A percentile compares a stretch with the other conserved stretches of the same genome.
phyloP scores from a whole-genome alignment of 2,888 invertebrate species.

The Leptinotarsa haldemani region DNA sequence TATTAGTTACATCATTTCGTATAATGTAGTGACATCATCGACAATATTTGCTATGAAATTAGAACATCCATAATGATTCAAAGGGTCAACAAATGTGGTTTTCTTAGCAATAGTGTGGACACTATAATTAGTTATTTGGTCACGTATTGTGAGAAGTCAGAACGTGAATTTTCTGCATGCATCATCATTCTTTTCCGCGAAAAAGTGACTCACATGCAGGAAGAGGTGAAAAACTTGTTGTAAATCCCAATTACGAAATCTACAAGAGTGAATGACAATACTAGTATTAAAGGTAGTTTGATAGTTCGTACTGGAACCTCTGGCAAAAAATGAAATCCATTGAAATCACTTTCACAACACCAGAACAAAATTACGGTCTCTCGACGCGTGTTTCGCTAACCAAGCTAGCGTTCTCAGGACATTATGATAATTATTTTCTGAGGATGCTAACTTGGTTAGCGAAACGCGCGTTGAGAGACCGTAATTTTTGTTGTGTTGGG shows the following conservation, averaged over 20 bases:
- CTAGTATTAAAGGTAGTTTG: too few relatives aligned
- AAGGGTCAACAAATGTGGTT: constrained; percentile 13
- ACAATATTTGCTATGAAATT: constrained; percentile 8
- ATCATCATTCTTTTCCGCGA: neutral
- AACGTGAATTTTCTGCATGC: neutral
- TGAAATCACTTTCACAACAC: too few relatives aligned
- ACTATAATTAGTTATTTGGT: constrained; percentile 4
- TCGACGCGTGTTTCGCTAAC: too few relatives aligned
- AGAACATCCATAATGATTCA: constrained; percentile 8
- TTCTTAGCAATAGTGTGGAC: constrained; percentile 2
- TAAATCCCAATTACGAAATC: neutral
- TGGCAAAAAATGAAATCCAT: too few relatives aligned
- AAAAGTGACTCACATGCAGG: neutral
- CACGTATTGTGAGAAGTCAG: neutral
- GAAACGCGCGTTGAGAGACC: too few relatives aligned
- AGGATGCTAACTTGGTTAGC: too few relatives aligned
- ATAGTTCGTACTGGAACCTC: too few relatives aligned
- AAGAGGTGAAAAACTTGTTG: neutral
- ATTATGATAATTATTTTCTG: too few relatives aligned
- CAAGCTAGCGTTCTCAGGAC: too few relatives aligned
- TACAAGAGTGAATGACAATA: too few relatives aligned
- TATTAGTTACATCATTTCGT: neutral
- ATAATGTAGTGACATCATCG: constrained; percentile 9
- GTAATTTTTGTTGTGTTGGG: too few relatives aligned
- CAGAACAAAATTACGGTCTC: too few relatives aligned